Conservation (phyloP, 2,888 invertebrate species). For the Dynastes maya region DNA sequence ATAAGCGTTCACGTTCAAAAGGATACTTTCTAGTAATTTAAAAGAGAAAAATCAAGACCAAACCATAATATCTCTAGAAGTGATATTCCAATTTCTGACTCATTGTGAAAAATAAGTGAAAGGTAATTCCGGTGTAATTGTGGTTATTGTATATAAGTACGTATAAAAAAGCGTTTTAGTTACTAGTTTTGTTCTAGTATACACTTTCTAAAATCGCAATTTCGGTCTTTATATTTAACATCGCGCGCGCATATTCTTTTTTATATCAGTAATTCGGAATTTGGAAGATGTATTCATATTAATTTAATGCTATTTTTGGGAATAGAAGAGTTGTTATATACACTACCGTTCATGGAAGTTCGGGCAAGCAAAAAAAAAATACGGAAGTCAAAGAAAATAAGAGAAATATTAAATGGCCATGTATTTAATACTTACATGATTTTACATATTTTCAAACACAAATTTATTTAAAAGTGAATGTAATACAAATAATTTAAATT, state of each 20-base stretch:
- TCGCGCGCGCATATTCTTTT: neutral
- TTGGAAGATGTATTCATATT: too few species aligned
- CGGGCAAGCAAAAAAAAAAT: too few species aligned
- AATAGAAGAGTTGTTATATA: too few species aligned
- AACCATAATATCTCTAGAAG: neutral
- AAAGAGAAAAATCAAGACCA: neutral
- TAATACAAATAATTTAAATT: too few species aligned
- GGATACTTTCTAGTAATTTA: neutral
- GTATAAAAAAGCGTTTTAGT: constrained; percentile 16
- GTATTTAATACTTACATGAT: too few species aligned
- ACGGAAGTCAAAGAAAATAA: too few species aligned
- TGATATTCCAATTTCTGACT: constrained; percentile 3
- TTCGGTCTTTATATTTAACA: neutral
- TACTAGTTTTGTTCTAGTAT: constrained; percentile 10
- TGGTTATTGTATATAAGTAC: constrained; percentile 9
- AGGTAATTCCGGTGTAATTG: constrained; percentile 39
- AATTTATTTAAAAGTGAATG: too few species aligned
- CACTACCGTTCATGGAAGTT: too few species aligned
- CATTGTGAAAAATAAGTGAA: constrained; percentile 43
- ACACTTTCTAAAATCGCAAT: constrained; percentile 20
- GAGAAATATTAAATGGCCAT: too few species aligned
- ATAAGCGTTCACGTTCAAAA: neutral
- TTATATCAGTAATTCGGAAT: too few species aligned
- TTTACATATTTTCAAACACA: too few species aligned
- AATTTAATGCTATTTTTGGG: neutral